Evolutionary conservation across 1,140 invertebrate genomes (phyloP), one percentile per base, ranked within the genome.

Genomic region (Philotrypesis tridentata): DNA sequence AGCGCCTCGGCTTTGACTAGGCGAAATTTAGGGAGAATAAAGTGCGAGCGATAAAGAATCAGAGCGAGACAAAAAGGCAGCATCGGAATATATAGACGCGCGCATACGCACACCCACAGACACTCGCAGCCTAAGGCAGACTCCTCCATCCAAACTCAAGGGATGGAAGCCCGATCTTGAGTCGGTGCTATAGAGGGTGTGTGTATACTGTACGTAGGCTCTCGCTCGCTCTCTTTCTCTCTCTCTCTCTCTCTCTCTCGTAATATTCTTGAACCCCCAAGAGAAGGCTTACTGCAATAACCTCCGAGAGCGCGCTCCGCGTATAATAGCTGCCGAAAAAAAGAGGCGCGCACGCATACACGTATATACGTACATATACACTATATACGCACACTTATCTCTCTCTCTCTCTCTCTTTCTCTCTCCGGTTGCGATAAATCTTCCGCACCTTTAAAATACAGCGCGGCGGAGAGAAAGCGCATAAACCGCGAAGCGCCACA

Each of bases 261-360:
- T 89, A 91, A 91, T 91, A 91, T 91, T 91, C 88, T 89, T 90
- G 87, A 90, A 91, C 87, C 90, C 91, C 90, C 90, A 91, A 88
- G 91, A 91, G 91, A 87, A 90, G 90, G 90, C 90, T 91, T 91
- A 90, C 89, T 90, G 90, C 90, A 92, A 91, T 90, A 92, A 92
- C 90, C 90, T 89, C 87, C 88, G 27, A 85, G 88, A 88, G 89
- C 88, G 89, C 87, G 87, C 88, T 87, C 89, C 87, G 88, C 48
- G 48, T 55, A 55, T 55, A 82, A 90, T 90, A 90, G 86, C 87
- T 60, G 17, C 48, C 23, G n/a, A 55, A 70, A 78, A 78, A 78
- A 78, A 78, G 48, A 68, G 33, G 21, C 61, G 37, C 12, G 14
- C 63, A 63, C 37, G 48, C 48, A 71, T 17, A 27, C n/a, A 71